phyloP scores from a whole-genome alignment of 2,113 vertebrate species.

The Daphoenositta chrysoptera region DNA sequence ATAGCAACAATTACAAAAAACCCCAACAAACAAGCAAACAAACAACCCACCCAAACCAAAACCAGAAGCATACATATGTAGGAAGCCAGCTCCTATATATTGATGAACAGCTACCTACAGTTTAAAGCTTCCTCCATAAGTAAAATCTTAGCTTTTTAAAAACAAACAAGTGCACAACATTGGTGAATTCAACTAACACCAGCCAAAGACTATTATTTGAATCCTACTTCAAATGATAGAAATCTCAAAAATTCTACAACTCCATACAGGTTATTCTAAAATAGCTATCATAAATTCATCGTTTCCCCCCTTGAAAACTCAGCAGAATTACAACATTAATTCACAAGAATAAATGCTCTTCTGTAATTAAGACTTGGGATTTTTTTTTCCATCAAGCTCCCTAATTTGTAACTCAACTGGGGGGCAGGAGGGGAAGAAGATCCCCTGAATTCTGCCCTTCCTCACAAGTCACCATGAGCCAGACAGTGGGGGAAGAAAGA shows the following conservation, averaged over 20 bases:
- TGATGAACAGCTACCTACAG: not conserved
- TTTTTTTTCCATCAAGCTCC: not conserved
- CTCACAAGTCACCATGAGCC: not conserved
- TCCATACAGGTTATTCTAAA: not conserved
- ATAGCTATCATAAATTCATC: not conserved
- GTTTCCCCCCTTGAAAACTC: not conserved
- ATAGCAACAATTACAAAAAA: not conserved
- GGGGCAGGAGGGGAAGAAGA: not conserved
- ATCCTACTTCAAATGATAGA: not conserved
- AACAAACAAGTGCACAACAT: not conserved
- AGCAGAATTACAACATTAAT: not conserved
- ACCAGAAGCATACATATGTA: not conserved
- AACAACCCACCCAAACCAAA: not conserved
- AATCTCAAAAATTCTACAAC: not conserved
- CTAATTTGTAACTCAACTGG: accelerated
- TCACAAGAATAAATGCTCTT: not conserved
- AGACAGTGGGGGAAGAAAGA: not conserved
- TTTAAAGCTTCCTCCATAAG: not conserved
- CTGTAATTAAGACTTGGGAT: not conserved
- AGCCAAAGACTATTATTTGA: not conserved
- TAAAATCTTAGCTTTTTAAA: not conserved
- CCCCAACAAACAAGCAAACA: not conserved
- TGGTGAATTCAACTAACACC: not conserved
- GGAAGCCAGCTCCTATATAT: not conserved
- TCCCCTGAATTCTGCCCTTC: not conserved